Conservation (phyloP, 2,888 invertebrate genomes). For the Villa cingulata region DNA sequence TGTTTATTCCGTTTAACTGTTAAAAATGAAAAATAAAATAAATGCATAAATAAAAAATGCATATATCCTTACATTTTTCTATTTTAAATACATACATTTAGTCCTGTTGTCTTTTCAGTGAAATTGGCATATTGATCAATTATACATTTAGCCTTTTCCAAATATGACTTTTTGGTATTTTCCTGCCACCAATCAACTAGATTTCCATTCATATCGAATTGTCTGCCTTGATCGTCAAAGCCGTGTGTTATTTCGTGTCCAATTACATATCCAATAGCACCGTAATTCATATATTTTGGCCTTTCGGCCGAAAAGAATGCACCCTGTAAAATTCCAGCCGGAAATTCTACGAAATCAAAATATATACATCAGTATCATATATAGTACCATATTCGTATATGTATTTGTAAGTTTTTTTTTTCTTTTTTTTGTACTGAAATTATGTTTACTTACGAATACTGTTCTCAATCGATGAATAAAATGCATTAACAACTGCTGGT, state of each 20-base stretch:
- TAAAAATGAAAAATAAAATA: constrained; percentile 24
- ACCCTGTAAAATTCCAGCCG: constrained; percentile 86
- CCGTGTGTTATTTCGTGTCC: constrained; percentile 89
- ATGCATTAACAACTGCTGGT: constrained; percentile 75
- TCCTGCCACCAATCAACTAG: constrained; percentile 87
- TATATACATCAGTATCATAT: neutral
- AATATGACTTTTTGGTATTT: constrained; percentile 66
- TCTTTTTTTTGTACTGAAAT: neutral
- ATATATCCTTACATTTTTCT: neutral
- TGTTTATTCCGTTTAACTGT: constrained; percentile 85
- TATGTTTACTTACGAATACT: constrained; percentile 60
- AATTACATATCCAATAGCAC: constrained; percentile 81
- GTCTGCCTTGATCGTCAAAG: constrained; percentile 78
- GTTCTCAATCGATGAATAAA: constrained; percentile 73
- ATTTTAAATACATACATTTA: constrained; percentile 43
- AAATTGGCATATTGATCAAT: constrained; percentile 90
- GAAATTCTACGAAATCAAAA: constrained; percentile 53
- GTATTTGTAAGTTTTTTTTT: neutral
- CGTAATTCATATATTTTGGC: constrained; percentile 85
- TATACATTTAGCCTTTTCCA: constrained; percentile 77
- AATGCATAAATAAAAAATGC: too few relatives aligned
- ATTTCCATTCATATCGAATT: constrained; percentile 85
- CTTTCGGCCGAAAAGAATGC: constrained; percentile 79
- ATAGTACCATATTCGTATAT: neutral
- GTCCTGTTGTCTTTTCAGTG: constrained; percentile 58